Base-by-base conservation (phyloP, 2,797 vertebrate species). In the Atherinosoma microstoma region DNA sequence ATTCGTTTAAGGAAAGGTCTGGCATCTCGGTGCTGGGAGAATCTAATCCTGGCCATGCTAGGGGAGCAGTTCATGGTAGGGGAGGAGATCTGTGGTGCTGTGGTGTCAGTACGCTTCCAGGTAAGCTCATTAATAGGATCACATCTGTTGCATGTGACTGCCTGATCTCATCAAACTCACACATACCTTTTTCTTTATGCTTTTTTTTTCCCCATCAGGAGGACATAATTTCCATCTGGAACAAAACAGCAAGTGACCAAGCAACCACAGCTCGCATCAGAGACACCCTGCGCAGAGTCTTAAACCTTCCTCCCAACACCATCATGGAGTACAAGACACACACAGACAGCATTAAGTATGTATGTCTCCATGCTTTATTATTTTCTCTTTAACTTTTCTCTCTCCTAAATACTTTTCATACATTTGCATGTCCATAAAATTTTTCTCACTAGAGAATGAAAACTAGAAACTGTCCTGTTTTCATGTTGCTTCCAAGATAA, bases 51-150 rank as follows among this genome's bases (percentile, higher is more conserved):
- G 85, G 98, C 97, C 30, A 98, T 99, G 96, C 70, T 99, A 65
- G 98, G 98, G 69, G 98, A 99, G 62, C 98, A 99, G 90, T 99
- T 99, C 87, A 99, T 99, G 98, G 98, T 99, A 34, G 97, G 98
- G 62, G 98, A 98, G 91, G 98, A 99, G 94, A 98, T 99, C 91
- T 99, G 98, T 58, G 98, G 98, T 47, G 98, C 98, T 0, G 98
- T 99, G 1, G 97, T 96, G 82, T 99, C 98, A 5, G 97, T 99
- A 57, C 97, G 97, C 72, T 99, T 99, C 84, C 98, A 99, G 94
- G 96, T 96, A 93, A 49, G 62, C 6, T 3, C n/a, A 62, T 42
- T 30, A n/a, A 24, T 10, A 51, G 10, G 66, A 27, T 2, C 49
- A 1, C 15, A 3, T 24, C 29, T 10, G 24, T 58, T 67, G 11